Conservation (phyloP, 2,888 invertebrate genomes). For the Thymelicus lineola region DNA sequence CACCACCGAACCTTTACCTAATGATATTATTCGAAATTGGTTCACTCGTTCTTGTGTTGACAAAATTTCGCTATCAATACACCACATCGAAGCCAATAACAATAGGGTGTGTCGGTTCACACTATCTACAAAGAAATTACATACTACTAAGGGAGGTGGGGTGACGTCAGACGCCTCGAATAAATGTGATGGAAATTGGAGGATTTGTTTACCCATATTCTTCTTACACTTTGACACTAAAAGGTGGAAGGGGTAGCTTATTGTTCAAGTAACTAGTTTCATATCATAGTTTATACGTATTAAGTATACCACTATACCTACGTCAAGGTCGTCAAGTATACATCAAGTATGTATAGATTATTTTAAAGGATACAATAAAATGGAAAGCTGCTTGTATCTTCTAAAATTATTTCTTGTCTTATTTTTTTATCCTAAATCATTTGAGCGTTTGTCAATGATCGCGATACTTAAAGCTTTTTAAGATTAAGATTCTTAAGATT, state of each 20-base stretch:
- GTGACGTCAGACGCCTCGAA: constrained; percentile 66
- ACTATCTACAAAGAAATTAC: constrained; percentile 83
- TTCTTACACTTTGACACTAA: constrained; percentile 84
- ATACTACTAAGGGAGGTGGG: constrained; percentile 63
- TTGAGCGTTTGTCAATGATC: too few relatives aligned
- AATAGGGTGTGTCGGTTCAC: constrained; percentile 76
- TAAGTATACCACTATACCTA: too few relatives aligned
- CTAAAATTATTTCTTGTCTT: too few relatives aligned
- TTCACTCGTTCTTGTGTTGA: constrained; percentile 64
- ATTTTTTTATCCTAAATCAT: too few relatives aligned
- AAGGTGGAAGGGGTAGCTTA: constrained; percentile 67
- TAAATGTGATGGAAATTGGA: constrained; percentile 86
- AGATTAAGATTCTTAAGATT: too few relatives aligned
- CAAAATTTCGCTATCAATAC: constrained; percentile 70
- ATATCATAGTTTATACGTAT: neutral
- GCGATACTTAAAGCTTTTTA: too few relatives aligned
- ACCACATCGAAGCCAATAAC: constrained; percentile 64
- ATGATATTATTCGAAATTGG: constrained; percentile 72
- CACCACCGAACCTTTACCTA: constrained; percentile 45
- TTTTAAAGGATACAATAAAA: too few relatives aligned
- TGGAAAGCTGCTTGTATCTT: too few relatives aligned
- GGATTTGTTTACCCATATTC: constrained; percentile 86
- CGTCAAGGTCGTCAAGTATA: too few relatives aligned
- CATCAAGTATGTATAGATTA: too few relatives aligned
- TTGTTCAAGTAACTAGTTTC: constrained; percentile 40